Evolutionary conservation across 2,113 vertebrate genomes (phyloP).

Genomic region (Carassius auratus): DNA sequence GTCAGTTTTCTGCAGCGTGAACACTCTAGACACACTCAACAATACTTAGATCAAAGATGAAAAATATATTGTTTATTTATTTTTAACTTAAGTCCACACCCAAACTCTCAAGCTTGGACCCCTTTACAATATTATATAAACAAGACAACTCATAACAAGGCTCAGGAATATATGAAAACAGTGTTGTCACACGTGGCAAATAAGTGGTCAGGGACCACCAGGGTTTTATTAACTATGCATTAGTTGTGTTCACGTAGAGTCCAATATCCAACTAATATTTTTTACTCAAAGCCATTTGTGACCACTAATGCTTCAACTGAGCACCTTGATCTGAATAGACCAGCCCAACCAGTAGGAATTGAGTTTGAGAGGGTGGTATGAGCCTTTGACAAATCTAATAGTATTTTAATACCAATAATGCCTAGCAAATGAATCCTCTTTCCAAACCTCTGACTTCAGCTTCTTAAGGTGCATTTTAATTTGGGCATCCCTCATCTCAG

Average conservation of each 20-base stretch:
- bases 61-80: too few species aligned
- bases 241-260: background rate
- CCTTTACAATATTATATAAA: background rate
- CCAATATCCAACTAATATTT: slow-evolving; percentile 9
- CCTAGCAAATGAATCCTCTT: background rate
- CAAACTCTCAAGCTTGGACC: background rate
- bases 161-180: background rate
- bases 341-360: background rate
- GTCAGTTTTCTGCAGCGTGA: too few species aligned
- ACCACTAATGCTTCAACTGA: background rate
- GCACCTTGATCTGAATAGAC: background rate
- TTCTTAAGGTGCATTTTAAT: background rate
- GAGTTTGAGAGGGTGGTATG: slow-evolving; percentile 1
- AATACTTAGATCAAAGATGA: too few species aligned
- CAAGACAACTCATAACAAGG: background rate
- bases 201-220: background rate
- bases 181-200: background rate
- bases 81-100: background rate
- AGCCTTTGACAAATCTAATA: slow-evolving; percentile 1
- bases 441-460: background rate
- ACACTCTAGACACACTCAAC: too few species aligned
- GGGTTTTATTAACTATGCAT: background rate
- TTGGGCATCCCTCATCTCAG: background rate
- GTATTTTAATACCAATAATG: background rate
- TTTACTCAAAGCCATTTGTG: background rate